Evolutionary conservation across 2,797 vertebrate genomes (phyloP).

Genomic region (Trachops cirrhosus): DNA sequence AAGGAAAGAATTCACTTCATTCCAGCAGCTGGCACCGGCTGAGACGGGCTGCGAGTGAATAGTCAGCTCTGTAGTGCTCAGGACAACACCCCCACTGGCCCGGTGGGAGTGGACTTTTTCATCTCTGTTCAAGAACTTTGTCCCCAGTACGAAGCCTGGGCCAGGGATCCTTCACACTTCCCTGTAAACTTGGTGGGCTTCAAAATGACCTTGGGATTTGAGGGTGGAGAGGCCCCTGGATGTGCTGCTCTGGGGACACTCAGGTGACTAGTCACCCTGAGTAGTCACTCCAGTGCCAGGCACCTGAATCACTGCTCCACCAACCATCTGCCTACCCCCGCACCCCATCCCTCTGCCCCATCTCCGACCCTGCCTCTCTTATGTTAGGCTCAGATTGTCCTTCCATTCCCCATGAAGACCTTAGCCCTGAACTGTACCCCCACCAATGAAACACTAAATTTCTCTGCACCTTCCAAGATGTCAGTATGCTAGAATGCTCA

Average conservation of each 20-base stretch:
- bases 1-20: neutral
- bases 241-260: neutral
- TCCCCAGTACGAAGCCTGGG: neutral
- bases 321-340: neutral
- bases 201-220: neutral
- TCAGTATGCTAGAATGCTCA: neutral
- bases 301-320: neutral
- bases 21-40: constrained; percentile 1
- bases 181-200: neutral
- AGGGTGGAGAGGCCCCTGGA: neutral
- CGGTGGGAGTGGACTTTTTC: neutral
- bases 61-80: neutral
- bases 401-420: neutral
- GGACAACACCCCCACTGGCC: neutral
- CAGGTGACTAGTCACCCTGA: neutral
- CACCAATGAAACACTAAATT: neutral
- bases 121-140: neutral
- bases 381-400: neutral
- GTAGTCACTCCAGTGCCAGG: neutral
- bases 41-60: neutral
- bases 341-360: neutral
- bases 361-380: neutral
- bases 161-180: neutral
- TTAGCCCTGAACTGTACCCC: neutral
- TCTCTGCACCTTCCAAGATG: neutral